Base-by-base conservation (phyloP, 2,797 vertebrate species). In the Eulemur rubriventer region DNA sequence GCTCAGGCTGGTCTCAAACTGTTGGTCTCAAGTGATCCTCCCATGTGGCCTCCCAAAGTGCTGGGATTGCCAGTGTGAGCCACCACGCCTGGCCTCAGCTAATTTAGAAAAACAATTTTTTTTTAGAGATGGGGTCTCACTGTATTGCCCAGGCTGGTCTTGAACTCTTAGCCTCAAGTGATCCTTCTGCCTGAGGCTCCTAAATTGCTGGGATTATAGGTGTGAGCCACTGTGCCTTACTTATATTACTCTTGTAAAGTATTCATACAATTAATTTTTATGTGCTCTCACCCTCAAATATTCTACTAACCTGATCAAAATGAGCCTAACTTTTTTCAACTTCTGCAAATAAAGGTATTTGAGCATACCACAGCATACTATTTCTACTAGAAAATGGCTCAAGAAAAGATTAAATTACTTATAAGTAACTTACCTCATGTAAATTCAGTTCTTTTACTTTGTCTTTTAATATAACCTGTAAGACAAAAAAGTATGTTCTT, bases 381-480 rank as follows among this genome's bases (percentile, higher is more conserved):
- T 24, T 93, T 72, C 7, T 75, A 73, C 83, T 91, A 96, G 73
- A 89, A 95, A 95, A 97, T 18, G 20, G 72, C 26, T 87, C 63
- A 88, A 92, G 79, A 92, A 70, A 88, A 79, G 28, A 93, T 70
- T 73, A 93, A 89, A 95, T 46, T 72, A 91, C 6, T 90, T 87
- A 50, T 50, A 91, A 85, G n/a, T 24, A 94, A 96, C 99, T 99
- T 98, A 99, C 99, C 99, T 99, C 99, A 96, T 99, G 99, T 84
- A 99, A 98, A 98, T 99, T 99, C 98, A 99, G 98, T 97, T 99
- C 99, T 99, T 99, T 99, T 97, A 99, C 99, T 98, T 99, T 99
- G 98, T 99, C 99, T 98, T 99, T 99, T 98, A 99, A 99, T 98
- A 99, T 99, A 95, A 99, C 99, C 99, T 99, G 98, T 50, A 98